Conservation (phyloP, 2,113 vertebrate species). For the Strigops habroptila region DNA sequence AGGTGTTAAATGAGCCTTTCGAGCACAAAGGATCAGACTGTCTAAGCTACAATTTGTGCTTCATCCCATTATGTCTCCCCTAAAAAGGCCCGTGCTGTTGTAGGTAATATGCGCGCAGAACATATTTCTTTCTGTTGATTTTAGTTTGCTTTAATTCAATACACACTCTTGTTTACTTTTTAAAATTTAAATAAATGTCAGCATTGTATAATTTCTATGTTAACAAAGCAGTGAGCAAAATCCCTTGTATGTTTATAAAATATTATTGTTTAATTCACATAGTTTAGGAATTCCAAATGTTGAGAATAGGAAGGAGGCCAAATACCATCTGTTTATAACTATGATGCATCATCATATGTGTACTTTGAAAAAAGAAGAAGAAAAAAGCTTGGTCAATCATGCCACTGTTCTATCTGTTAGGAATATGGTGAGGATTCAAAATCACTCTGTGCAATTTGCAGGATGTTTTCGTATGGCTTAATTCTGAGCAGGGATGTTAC, state of each 20-base stretch:
- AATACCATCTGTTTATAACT: slow-evolving; percentile 89
- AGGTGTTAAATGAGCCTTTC: slow-evolving; percentile 75
- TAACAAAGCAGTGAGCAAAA: slow-evolving; percentile 89
- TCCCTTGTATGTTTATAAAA: slow-evolving; percentile 90
- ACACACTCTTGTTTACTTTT: slow-evolving; percentile 85
- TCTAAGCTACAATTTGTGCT: slow-evolving; percentile 76
- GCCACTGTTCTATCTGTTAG: slow-evolving; percentile 76
- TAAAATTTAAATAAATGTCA: slow-evolving; percentile 89
- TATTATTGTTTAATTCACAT: slow-evolving; percentile 90
- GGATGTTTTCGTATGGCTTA: slow-evolving; percentile 47
- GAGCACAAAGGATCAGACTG: slow-evolving; percentile 72
- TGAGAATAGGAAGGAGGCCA: slow-evolving; percentile 88
- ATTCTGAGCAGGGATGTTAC: slow-evolving; percentile 51
- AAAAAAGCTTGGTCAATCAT: slow-evolving; percentile 79
- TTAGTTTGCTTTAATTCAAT: slow-evolving; percentile 85
- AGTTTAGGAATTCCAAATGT: slow-evolving; percentile 90
- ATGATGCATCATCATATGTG: slow-evolving; percentile 85
- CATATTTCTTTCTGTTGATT: slow-evolving; percentile 80
- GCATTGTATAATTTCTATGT: slow-evolving; percentile 89
- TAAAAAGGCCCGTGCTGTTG: slow-evolving; percentile 64
- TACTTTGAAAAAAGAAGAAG: slow-evolving; percentile 74
- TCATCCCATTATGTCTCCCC: slow-evolving; percentile 71
- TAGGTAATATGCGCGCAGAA: slow-evolving; percentile 66
- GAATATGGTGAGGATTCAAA: slow-evolving; percentile 73
- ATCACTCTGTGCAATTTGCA: slow-evolving; percentile 44